Evolutionary conservation across 2,888 invertebrate species (phyloP), one percentile per base, ranked within the genome.

Genomic region (Slavum lentiscoides): DNA sequence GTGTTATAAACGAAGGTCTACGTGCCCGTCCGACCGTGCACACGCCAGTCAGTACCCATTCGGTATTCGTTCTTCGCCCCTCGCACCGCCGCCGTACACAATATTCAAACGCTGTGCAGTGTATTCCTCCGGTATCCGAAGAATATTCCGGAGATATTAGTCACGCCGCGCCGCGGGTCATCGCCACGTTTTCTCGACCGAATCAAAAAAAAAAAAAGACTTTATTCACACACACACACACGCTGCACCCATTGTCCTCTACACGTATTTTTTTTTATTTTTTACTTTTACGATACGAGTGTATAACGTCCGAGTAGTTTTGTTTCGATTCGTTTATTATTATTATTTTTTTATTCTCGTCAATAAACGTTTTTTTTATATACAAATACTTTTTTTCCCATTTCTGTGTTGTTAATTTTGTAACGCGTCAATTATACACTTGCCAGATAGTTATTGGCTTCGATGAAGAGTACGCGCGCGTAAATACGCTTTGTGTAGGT

Each of bases 1-100:
- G 77, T 80, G 70, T 70, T 30, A 30, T 64, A 58, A 80, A 70
- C 64, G 70, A 80, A 80, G 77, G 77, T 80, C 77, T 70, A 37
- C 62, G 62, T 70, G 77, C 53, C 64, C 70, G 77, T 53, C 77
- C 37, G 62, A 77, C 77, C 77, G 70, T 77, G 39, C 62, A 21
- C 53, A n/a, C 59, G 30, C 30, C 30, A 30, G 30, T 30, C 23
- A 17, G 58, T 49, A 62, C 53, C 37, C 53, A 49, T 5, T 13
- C 68, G 1, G 17, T n/a, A n/a, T n/a, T 17, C 11, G 61, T 4
- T 21, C 43, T 1, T 43, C 43, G 43, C 6, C 43, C n/a, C n/a
- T n/a, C 30, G 30, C 30, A 30, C 30, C 30, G 30, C 30, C 1
- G 2, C 1, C 30, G 4, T 4, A 30, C 30, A 30, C 30, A 30